Evolutionary conservation across 1,140 invertebrate species (phyloP).

Genomic region (Homalodisca vitripennis): DNA sequence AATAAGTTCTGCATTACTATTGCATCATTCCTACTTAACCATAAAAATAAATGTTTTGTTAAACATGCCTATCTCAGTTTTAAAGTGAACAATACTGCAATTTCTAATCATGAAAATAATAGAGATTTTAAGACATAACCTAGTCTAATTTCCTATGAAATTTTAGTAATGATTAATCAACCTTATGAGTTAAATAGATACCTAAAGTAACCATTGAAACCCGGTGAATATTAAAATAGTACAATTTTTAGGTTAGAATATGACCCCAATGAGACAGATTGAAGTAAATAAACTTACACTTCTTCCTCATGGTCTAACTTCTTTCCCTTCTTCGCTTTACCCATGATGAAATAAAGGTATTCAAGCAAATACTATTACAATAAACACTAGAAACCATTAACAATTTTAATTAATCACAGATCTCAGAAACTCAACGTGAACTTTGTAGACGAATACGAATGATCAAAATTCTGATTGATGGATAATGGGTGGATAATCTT

Average conservation of each 20-base stretch:
- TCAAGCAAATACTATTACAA: neutral
- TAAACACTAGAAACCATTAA: neutral
- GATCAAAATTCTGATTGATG: too few relatives aligned
- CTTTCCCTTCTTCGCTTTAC: slow-evolving; percentile 67
- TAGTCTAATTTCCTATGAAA: too few relatives aligned
- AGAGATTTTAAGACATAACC: too few relatives aligned
- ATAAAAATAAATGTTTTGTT: too few relatives aligned
- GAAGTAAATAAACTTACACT: slow-evolving; percentile 53
- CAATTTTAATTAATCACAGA: neutral
- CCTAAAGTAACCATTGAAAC: slow-evolving; percentile 36
- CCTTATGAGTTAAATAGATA: slow-evolving; percentile 17
- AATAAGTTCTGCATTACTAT: too few relatives aligned
- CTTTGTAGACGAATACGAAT: too few relatives aligned
- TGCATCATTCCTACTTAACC: too few relatives aligned
- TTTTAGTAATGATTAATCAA: too few relatives aligned
- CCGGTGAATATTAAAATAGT: slow-evolving; percentile 47
- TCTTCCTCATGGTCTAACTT: slow-evolving; percentile 62
- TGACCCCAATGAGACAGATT: slow-evolving; percentile 32
- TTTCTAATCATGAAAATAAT: too few relatives aligned
- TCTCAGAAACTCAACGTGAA: neutral
- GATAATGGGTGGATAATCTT: too few relatives aligned
- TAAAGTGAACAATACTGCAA: too few relatives aligned
- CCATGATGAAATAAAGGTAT: slow-evolving; percentile 52
- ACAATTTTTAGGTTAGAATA: slow-evolving; percentile 39
- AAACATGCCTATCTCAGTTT: too few relatives aligned